Conservation (phyloP, 2,888 invertebrate species). For the Eupithecia abbreviata region DNA sequence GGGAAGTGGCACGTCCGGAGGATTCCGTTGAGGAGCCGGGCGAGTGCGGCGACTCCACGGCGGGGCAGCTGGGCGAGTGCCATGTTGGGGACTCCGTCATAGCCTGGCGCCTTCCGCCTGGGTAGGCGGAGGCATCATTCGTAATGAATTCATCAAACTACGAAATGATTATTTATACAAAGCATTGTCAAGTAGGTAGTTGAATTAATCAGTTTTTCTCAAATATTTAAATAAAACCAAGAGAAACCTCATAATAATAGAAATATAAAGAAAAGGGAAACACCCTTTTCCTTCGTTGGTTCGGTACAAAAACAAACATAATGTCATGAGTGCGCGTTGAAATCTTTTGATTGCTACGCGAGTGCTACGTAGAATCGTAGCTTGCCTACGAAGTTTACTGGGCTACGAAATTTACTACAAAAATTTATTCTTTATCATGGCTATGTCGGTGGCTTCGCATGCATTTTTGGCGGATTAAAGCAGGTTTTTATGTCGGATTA, state of each 20-base stretch:
- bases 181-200: no score
- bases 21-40: no score
- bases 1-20: no score
- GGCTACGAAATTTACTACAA: neutral
- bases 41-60: no score
- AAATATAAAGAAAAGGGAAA: neutral
- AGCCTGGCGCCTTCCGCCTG: no score
- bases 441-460: neutral
- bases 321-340: neutral
- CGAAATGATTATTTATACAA: no score
- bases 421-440: neutral
- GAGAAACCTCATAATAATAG: neutral
- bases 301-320: neutral
- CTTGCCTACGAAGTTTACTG: neutral
- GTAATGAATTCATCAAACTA: no score
- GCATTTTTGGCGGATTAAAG: no score
- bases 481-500: neutral
- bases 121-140: no score
- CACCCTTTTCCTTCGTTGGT: neutral
- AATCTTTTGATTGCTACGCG: neutral
- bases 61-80: no score
- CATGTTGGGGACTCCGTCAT: no score
- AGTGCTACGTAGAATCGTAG: neutral
- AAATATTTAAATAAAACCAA: neutral
- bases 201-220: no score